These are phyloP conservation scores for Pseudorectes ferrugineus DNA, from an alignment of 2,113 vertebrate species.

Conservation along the genomic window DNA sequence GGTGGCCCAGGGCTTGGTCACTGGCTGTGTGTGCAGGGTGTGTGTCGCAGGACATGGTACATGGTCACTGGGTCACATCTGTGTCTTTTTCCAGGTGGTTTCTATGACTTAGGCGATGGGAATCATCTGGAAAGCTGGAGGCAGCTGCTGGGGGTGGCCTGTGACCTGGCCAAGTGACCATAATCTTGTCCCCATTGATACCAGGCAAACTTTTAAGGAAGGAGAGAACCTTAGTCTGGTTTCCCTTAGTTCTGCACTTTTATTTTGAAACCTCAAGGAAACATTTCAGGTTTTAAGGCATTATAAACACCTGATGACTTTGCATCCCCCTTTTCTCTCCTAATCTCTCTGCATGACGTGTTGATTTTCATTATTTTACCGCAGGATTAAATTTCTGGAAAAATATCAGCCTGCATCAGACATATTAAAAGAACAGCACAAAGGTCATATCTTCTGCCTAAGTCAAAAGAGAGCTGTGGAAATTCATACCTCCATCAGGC, in stretches of 20 bases:
- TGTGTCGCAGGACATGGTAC: background rate
- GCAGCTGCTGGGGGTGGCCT: background rate
- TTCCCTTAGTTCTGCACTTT: background rate
- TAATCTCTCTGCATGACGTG: background rate
- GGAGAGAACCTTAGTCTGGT: background rate
- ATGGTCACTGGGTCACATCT: background rate
- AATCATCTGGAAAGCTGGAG: background rate
- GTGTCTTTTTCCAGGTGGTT: background rate
- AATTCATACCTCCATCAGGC: background rate
- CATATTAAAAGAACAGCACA: background rate
- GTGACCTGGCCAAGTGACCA: background rate
- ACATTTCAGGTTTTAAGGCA: background rate
- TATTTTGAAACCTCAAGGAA: background rate
- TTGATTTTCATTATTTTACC: background rate
- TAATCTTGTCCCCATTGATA: background rate
- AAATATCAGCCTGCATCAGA: background rate
- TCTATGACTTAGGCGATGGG: background rate
- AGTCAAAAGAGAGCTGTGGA: background rate
- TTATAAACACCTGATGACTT: background rate
- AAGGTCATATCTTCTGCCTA: background rate
- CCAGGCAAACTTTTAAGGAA: background rate
- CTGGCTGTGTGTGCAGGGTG: background rate
- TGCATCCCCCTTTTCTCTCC: background rate
- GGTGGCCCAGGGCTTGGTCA: background rate
- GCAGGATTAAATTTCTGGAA: background rate